phyloP scores from a whole-genome alignment of 2,797 vertebrate species.

The Myotis pilosus region DNA sequence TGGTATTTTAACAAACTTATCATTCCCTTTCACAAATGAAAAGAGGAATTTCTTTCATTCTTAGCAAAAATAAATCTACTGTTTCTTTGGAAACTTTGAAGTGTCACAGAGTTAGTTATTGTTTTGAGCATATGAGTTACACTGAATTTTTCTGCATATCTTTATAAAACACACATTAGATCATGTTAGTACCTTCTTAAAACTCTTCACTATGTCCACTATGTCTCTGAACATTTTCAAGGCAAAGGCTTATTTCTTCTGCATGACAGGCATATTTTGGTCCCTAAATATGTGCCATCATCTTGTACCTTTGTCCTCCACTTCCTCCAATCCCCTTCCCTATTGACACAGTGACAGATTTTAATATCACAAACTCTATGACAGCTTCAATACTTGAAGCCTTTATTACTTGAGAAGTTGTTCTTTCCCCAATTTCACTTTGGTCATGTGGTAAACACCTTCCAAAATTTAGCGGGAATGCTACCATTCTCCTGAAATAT shows the following conservation, averaged over 20 bases:
- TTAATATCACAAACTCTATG: not conserved
- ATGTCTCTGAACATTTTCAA: not conserved
- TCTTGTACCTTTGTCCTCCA: not conserved
- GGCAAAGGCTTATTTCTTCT: not conserved
- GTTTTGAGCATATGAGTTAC: not conserved
- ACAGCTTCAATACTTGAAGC: not conserved
- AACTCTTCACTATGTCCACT: not conserved
- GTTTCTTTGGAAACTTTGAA: not conserved
- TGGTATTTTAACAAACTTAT: not conserved
- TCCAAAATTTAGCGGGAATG: not conserved
- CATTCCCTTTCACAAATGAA: not conserved
- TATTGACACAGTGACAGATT: not conserved
- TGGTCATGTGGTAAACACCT: not conserved
- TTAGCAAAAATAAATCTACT: not conserved
- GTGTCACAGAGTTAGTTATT: not conserved
- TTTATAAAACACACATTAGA: not conserved
- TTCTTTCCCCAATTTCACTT: not conserved
- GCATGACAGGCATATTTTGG: not conserved
- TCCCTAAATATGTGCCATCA: not conserved
- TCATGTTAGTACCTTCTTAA: not conserved
- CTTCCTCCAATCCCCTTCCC: not conserved
- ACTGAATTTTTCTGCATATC: not conserved
- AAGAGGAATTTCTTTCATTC: not conserved
- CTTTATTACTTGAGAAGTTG: not conserved
- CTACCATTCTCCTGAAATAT: not conserved